These are phyloP conservation scores for Sisor rabdophorus DNA, from an alignment of 2,113 vertebrate species.

Conservation along the genomic window DNA sequence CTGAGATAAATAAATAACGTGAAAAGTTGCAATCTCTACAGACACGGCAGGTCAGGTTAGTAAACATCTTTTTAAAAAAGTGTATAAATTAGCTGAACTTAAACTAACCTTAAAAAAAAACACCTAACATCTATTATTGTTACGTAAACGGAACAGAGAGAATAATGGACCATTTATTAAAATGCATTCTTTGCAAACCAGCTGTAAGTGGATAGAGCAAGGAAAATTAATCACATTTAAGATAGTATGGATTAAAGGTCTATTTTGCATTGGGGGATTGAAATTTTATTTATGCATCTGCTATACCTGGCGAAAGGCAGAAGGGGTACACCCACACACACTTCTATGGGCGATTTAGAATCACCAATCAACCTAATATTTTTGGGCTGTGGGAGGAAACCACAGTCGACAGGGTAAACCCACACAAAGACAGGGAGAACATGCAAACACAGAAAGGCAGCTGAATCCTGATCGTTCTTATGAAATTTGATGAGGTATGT, in stretches of 20 bases:
- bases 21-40: conserved; percentile 26
- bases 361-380: too few relatives aligned
- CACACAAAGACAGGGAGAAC: too few relatives aligned
- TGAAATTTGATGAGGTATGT: too few relatives aligned
- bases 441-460: too few relatives aligned
- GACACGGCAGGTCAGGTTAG: conserved; percentile 25
- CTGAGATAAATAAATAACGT: conserved; percentile 40
- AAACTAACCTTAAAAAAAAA: not conserved
- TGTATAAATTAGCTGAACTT: conserved; percentile 9
- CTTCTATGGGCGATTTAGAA: too few relatives aligned
- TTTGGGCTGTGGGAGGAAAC: too few relatives aligned
- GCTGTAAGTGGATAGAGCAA: not conserved
- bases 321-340: too few relatives aligned
- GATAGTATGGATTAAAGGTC: not conserved
- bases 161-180: not conserved
- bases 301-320: too few relatives aligned
- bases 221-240: not conserved
- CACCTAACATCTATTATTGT: not conserved
- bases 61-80: conserved; percentile 41
- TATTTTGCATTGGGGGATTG: not conserved
- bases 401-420: too few relatives aligned
- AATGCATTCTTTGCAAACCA: not conserved
- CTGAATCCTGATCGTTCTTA: too few relatives aligned
- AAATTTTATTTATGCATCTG: not conserved
- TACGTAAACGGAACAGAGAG: not conserved